These are phyloP conservation scores for Microcebus griseorufus DNA, from an alignment of 2,113 vertebrate genomes.

Conservation along the genomic window DNA sequence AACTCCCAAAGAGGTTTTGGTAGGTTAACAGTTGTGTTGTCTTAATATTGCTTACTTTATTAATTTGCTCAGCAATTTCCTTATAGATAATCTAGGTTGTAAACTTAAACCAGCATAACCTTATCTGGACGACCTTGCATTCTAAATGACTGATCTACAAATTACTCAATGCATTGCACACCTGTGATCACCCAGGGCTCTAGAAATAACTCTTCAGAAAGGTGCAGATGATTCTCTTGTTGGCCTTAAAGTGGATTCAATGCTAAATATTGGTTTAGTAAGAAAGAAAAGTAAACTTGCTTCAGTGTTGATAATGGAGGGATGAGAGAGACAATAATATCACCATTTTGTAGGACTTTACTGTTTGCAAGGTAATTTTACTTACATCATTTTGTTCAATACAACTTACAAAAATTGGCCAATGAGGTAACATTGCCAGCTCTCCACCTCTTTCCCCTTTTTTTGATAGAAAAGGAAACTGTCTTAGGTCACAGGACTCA, in stretches of 20 bases:
- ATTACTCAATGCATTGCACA: neutral
- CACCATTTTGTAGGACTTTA: neutral
- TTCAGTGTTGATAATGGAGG: neutral
- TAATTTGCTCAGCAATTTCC: neutral
- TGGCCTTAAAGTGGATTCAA: neutral
- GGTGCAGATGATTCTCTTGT: neutral
- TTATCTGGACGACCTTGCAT: neutral
- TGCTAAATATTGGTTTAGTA: neutral
- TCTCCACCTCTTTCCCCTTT: neutral
- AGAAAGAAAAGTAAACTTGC: neutral
- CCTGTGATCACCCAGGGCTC: neutral
- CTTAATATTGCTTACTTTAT: neutral
- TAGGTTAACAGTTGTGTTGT: neutral
- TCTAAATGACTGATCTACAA: neutral
- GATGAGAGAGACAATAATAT: neutral
- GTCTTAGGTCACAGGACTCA: neutral
- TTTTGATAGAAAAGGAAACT: neutral
- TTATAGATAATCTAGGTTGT: neutral
- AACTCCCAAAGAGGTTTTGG: neutral
- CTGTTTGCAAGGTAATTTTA: neutral
- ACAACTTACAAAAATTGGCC: neutral
- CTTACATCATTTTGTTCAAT: neutral
- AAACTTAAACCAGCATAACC: neutral
- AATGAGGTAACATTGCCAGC: neutral
- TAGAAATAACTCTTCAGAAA: neutral